phyloP scores from a whole-genome alignment of 2,797 vertebrate species.

The Xenops minutus region DNA sequence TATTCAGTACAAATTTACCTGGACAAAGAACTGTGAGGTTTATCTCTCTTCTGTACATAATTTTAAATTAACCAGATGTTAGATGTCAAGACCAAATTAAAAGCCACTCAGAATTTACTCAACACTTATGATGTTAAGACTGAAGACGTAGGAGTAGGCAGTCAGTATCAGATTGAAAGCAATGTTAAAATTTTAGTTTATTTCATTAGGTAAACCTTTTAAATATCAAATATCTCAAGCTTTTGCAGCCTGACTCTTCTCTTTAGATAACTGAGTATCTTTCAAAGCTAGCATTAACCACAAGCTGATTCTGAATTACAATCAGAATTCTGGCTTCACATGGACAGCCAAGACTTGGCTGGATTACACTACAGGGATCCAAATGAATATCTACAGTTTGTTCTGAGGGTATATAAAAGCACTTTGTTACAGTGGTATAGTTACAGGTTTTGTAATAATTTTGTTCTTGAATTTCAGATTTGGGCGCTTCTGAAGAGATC shows the following conservation, averaged over 20 bases:
- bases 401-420: neutral
- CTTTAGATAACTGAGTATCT: neutral
- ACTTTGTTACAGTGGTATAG: neutral
- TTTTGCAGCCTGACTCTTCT: neutral
- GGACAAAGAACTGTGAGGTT: neutral
- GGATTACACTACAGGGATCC: neutral
- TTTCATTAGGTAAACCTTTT: neutral
- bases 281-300: neutral
- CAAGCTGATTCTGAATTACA: constrained; percentile 6
- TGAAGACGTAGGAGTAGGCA: neutral
- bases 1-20: neutral
- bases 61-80: neutral
- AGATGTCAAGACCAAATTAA: neutral
- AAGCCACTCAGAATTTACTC: neutral
- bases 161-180: neutral
- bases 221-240: neutral
- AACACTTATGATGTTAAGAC: neutral
- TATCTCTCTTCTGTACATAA: neutral
- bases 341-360: neutral
- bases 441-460: neutral
- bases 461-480: neutral
- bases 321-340: neutral
- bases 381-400: neutral
- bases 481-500: neutral
- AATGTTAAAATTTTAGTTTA: neutral